These are phyloP conservation scores for Apostichopus californicus DNA, from an alignment of 35 echinoderm and acorn worm genomes.

Conservation along the genomic window DNA sequence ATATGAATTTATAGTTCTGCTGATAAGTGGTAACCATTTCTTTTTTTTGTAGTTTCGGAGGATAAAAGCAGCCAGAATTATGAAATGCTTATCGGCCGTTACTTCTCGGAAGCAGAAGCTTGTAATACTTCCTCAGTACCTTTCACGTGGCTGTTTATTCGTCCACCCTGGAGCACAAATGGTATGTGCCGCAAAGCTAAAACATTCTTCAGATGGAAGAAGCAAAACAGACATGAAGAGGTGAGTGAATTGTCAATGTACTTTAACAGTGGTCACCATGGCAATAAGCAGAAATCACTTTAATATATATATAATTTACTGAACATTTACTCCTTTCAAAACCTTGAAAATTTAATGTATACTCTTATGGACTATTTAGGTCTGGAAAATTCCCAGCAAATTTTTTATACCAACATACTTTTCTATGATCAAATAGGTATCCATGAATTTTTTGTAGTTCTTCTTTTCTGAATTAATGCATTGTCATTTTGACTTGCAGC, in stretches of 20 bases:
- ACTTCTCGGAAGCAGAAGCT: constrained; percentile 50
- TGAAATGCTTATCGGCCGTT: constrained; percentile 37
- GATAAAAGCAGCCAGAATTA: constrained; percentile 42
- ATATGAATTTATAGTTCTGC: not conserved
- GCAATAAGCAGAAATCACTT: too few species aligned
- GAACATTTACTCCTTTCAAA: too few species aligned
- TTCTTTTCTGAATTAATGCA: too few species aligned
- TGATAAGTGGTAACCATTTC: not conserved
- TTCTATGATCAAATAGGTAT: too few species aligned
- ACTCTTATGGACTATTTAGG: too few species aligned
- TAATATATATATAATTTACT: too few species aligned
- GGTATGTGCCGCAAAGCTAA: constrained; percentile 94
- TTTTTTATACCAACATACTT: too few species aligned
- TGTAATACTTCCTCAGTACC: constrained; percentile 51
- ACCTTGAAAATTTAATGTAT: too few species aligned
- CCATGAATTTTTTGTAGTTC: too few species aligned
- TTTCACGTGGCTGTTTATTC: constrained; percentile 87
- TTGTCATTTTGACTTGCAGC: too few species aligned
- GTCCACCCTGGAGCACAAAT: constrained; percentile 96
- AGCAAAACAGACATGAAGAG: constrained; percentile 50
- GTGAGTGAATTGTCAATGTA: not conserved
- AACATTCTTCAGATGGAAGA: constrained; percentile 64
- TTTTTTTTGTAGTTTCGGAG: constrained; percentile 9
- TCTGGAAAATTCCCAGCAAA: too few species aligned
- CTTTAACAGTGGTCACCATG: too few species aligned